A percentile compares a stretch with the other conserved stretches of the same genome.
Conservation (phyloP, 2,888 invertebrate genomes). For the Luperina testacea region DNA sequence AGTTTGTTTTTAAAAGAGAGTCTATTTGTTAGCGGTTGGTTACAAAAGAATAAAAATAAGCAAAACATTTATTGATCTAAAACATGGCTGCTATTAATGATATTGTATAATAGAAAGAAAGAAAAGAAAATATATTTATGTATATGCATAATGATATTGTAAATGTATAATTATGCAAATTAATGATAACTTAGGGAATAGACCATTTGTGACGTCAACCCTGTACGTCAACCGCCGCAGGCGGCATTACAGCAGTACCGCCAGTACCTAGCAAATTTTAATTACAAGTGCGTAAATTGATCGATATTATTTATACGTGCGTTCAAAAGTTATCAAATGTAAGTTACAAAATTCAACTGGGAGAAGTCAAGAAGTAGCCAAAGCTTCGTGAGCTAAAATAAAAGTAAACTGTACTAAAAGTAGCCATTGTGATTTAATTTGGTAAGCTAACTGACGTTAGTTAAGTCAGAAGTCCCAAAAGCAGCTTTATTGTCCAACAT, state of each 20-base stretch:
- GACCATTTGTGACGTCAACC: constrained; percentile 19
- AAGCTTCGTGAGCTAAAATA: constrained; percentile 1
- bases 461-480: not conserved
- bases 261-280: not conserved
- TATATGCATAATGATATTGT: no score
- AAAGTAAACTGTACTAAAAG: not conserved
- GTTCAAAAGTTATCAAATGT: not conserved
- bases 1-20: constrained; percentile 3
- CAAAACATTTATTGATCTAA: not conserved
- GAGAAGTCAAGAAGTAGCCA: not conserved
- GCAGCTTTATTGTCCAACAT: constrained; percentile 33
- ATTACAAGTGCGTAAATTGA: not conserved
- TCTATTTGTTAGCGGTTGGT: not conserved
- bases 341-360: not conserved
- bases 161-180: not conserved
- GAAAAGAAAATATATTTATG: no score
- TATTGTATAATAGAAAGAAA: no score
- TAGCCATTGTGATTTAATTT: constrained; percentile 18
- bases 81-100: not conserved
- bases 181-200: not conserved
- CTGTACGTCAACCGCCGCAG: constrained; percentile 4
- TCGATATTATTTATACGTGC: not conserved
- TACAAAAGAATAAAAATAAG: constrained; percentile 2
- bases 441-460: not conserved
- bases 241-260: constrained; percentile 11